Conservation (phyloP, 2,113 vertebrate species). For the Brienomyrus brachyistius region DNA sequence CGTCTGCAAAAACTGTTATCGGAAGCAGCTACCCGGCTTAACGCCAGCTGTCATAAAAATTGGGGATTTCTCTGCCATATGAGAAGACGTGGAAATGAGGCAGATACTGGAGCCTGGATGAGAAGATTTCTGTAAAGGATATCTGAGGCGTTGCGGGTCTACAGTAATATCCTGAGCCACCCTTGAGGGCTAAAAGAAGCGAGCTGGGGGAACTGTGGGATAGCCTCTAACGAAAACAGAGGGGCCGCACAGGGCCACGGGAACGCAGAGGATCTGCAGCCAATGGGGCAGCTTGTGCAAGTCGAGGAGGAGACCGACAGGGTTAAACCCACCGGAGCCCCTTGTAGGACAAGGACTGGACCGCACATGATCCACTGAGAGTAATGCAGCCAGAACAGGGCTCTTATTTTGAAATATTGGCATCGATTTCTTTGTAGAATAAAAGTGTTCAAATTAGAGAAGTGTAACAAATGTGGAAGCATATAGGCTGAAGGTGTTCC, state of each 20-base stretch:
- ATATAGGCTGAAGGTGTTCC: not conserved
- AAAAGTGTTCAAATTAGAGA: not conserved
- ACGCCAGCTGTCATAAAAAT: slow-evolving; percentile 1
- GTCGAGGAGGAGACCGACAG: not conserved
- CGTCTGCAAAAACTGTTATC: not conserved
- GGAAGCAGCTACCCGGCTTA: not conserved
- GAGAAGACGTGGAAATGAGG: not conserved
- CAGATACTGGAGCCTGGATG: not conserved
- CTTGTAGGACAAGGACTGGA: not conserved
- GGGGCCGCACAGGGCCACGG: not conserved
- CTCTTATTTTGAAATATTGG: not conserved
- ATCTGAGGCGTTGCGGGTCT: not conserved
- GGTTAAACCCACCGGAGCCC: not conserved
- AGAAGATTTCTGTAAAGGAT: not conserved
- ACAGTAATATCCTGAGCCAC: not conserved
- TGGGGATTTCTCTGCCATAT: not conserved
- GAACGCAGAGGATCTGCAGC: not conserved
- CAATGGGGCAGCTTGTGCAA: not conserved
- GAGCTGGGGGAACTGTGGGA: not conserved
- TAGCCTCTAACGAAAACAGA: not conserved
- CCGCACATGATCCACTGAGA: not conserved
- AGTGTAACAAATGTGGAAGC: not conserved
- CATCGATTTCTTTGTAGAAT: not conserved
- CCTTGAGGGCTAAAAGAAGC: not conserved
- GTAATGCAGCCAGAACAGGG: not conserved